phyloP scores from a whole-genome alignment of 64 coral and sea anemone species.

The Exaiptasia diaphana region DNA sequence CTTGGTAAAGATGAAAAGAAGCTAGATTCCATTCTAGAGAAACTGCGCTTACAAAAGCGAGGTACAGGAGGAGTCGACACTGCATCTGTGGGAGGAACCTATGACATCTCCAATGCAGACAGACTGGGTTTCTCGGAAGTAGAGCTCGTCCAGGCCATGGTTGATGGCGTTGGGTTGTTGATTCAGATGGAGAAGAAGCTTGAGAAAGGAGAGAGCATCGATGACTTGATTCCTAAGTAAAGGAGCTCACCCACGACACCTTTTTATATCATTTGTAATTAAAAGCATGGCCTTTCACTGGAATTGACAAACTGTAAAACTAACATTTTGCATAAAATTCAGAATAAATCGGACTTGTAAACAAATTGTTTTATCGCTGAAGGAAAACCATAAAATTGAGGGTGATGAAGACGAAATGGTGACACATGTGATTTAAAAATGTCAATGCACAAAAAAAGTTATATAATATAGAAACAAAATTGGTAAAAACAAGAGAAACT shows the following conservation, averaged over 20 bases:
- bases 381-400: too few species aligned
- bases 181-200: slow-evolving; percentile 81
- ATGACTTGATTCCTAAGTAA: slow-evolving; percentile 73
- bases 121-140: slow-evolving; percentile 81
- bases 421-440: too few species aligned
- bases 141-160: slow-evolving; percentile 62
- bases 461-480: too few species aligned
- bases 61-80: slow-evolving; percentile 91
- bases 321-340: too few species aligned
- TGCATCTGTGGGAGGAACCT: slow-evolving; percentile 81
- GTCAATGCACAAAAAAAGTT: too few species aligned
- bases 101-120: slow-evolving; percentile 86
- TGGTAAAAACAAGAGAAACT: too few species aligned
- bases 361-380: too few species aligned
- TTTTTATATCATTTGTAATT: neutral
- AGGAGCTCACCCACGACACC: neutral
- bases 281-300: neutral
- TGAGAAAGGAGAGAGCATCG: slow-evolving; percentile 67
- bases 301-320: too few species aligned
- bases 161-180: slow-evolving; percentile 65
- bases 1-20: slow-evolving; percentile 61
- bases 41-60: slow-evolving; percentile 69
- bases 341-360: too few species aligned
- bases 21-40: slow-evolving; percentile 66
- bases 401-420: too few species aligned